phyloP scores from a whole-genome alignment of 1,140 invertebrate species.

The Acarapis woodi region DNA sequence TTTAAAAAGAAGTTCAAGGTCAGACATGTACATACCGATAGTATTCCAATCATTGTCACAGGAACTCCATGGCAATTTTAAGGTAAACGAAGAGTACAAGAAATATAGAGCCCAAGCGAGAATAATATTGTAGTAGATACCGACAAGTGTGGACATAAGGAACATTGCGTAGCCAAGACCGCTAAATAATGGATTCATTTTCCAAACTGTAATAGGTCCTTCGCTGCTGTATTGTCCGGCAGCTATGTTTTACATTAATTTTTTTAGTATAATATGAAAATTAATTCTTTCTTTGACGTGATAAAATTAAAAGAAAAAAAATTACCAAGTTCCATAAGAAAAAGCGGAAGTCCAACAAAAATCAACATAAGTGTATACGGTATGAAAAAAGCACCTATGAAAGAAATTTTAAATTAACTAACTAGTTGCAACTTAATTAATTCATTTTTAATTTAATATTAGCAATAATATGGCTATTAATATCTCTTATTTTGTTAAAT shows the following conservation, averaged over 20 bases:
- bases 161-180: slow-evolving; percentile 18
- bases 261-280: slow-evolving; percentile 44
- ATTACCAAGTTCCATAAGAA: slow-evolving; percentile 40
- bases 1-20: not conserved
- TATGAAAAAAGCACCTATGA: slow-evolving; percentile 72
- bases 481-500: not conserved
- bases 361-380: slow-evolving; percentile 83
- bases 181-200: slow-evolving; percentile 27
- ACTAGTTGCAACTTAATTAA: not conserved
- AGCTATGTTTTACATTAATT: too few species aligned
- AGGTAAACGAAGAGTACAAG: slow-evolving; percentile 17
- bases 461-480: not conserved
- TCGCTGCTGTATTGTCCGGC: slow-evolving; percentile 25
- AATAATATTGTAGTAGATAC: slow-evolving; percentile 28
- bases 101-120: slow-evolving; percentile 27
- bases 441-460: not conserved
- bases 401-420: not conserved
- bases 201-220: slow-evolving; percentile 26
- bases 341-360: slow-evolving; percentile 67
- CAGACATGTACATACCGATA: not conserved
- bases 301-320: too few species aligned
- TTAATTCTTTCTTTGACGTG: too few species aligned
- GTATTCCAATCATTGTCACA: slow-evolving; percentile 23
- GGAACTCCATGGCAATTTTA: slow-evolving; percentile 19
- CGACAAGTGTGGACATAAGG: slow-evolving; percentile 18